phyloP scores from a whole-genome alignment of 2,113 vertebrate genomes.

The Capreolus pygargus region DNA sequence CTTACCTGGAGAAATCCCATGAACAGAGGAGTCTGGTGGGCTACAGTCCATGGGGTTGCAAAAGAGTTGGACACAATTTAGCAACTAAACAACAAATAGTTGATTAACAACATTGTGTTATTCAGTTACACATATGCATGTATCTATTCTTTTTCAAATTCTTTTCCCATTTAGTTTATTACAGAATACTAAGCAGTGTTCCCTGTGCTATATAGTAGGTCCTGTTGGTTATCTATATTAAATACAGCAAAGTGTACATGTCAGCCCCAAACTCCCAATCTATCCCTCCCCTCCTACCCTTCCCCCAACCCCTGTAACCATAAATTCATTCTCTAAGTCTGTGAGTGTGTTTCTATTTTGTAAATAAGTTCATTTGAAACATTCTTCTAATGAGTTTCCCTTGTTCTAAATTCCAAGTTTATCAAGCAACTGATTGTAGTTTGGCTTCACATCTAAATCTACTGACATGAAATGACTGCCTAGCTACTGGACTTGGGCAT shows the following conservation, averaged over 20 bases:
- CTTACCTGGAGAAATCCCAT: not conserved
- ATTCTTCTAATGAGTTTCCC: not conserved
- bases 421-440: constrained; percentile 2
- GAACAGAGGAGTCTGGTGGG: not conserved
- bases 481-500: not conserved
- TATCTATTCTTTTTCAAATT: not conserved
- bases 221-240: not conserved
- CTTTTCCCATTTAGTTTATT: not conserved
- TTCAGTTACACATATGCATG: not conserved
- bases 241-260: not conserved
- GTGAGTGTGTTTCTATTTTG: not conserved
- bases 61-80: not conserved
- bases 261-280: not conserved
- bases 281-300: not conserved
- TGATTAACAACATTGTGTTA: not conserved
- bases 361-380: not conserved
- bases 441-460: not conserved
- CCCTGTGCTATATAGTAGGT: not conserved
- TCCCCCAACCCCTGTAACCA: not conserved
- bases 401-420: not conserved
- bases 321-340: not conserved
- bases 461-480: not conserved
- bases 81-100: not conserved
- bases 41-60: not conserved
- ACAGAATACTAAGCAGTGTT: not conserved